phyloP scores from a whole-genome alignment of 2,113 vertebrate genomes.

The Sminthopsis crassicaudata region DNA sequence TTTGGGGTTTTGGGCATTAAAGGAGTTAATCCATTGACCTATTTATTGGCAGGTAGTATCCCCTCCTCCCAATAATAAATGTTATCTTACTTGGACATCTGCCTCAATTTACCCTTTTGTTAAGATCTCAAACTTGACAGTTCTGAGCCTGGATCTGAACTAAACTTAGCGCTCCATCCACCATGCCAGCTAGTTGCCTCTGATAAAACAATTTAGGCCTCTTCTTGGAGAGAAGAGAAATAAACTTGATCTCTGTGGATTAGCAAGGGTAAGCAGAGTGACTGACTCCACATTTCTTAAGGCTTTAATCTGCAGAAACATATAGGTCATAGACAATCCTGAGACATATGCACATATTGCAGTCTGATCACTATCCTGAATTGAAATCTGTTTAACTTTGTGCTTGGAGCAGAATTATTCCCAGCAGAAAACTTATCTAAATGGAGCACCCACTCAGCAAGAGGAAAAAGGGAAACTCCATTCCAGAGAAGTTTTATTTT shows the following conservation, averaged over 20 bases:
- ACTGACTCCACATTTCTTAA: not conserved
- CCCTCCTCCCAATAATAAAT: not conserved
- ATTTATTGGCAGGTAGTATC: no score
- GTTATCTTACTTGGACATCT: not conserved
- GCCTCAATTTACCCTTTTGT: not conserved
- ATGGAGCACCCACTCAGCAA: not conserved
- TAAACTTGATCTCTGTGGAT: not conserved
- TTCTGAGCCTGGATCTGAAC: not conserved
- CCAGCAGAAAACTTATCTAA: not conserved
- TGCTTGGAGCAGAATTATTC: not conserved
- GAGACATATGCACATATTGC: not conserved
- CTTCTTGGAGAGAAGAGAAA: not conserved
- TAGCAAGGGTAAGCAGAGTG: not conserved
- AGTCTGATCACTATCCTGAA: not conserved
- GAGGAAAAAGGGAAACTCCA: not conserved
- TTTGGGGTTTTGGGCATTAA: not conserved
- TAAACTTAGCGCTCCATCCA: not conserved
- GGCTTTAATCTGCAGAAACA: not conserved
- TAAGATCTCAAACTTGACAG: not conserved
- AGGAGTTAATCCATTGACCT: not conserved
- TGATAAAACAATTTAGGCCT: not conserved
- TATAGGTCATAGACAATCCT: not conserved
- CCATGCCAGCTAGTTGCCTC: not conserved
- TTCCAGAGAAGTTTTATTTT: not conserved
- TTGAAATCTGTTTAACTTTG: not conserved